phyloP scores from a whole-genome alignment of 2,797 vertebrate genomes.

The Amazona ochrocephala region DNA sequence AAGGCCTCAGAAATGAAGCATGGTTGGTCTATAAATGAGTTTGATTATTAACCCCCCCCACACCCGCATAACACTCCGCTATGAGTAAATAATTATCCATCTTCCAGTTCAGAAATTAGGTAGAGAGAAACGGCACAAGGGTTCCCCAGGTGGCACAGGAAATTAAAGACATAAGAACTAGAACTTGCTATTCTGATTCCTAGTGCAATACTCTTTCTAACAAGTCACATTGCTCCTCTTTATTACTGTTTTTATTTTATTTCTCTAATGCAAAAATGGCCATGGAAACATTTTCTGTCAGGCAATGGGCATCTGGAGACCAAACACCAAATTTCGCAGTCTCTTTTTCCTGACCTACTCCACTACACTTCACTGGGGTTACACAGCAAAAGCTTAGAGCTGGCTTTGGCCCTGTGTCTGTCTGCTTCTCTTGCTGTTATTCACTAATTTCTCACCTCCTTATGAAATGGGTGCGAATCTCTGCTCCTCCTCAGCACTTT shows the following conservation, averaged over 20 bases:
- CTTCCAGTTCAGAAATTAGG: neutral
- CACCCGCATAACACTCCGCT: neutral
- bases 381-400: neutral
- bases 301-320: neutral
- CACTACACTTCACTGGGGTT: neutral
- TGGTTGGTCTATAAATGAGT: neutral
- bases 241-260: neutral
- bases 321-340: neutral
- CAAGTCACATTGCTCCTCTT: neutral
- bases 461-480: neutral
- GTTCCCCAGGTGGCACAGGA: neutral
- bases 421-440: neutral
- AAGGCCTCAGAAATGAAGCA: neutral
- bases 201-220: neutral
- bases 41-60: neutral
- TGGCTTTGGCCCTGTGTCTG: neutral
- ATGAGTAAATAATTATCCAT: neutral
- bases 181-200: neutral
- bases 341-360: neutral
- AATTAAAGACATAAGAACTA: neutral
- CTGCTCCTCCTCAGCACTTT: neutral
- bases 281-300: neutral
- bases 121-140: neutral
- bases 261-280: neutral
- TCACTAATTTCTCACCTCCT: neutral